Evolutionary conservation across 2,888 invertebrate genomes (phyloP).

Genomic region (Listrodromus nycthemerus): DNA sequence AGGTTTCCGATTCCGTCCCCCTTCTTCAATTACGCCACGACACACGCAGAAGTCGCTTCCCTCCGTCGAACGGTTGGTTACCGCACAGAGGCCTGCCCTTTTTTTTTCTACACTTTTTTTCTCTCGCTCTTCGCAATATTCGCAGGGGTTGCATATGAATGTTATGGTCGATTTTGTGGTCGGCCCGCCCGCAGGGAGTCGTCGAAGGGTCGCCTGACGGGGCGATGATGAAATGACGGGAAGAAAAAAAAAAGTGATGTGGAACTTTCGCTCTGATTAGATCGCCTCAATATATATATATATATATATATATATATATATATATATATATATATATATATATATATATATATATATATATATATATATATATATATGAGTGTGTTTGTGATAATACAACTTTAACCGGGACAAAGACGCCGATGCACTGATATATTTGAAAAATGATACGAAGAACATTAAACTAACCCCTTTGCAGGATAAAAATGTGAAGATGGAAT

Average conservation of each 20-base stretch:
- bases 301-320: background rate
- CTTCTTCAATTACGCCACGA: constrained; percentile 78
- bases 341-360: too few relatives aligned
- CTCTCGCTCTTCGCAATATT: constrained; percentile 53
- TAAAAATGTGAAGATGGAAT: background rate
- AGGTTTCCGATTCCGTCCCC: constrained; percentile 64
- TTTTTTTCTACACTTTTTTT: constrained; percentile 63
- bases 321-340: too few relatives aligned
- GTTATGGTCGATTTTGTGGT: constrained; percentile 78
- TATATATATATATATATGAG: too few relatives aligned
- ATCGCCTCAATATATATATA: constrained; percentile 22
- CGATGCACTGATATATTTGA: background rate
- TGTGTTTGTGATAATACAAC: too few relatives aligned
- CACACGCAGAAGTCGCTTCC: constrained; percentile 71
- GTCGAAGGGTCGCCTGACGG: constrained; percentile 33
- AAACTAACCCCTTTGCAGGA: background rate
- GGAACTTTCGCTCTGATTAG: constrained; percentile 37
- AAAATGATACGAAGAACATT: constrained; percentile 16
- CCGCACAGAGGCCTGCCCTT: constrained; percentile 74
- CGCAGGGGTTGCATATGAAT: constrained; percentile 77
- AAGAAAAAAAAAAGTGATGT: constrained; percentile 60
- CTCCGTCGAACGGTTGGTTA: constrained; percentile 77
- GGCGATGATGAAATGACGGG: constrained; percentile 52
- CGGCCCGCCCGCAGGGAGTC: constrained; percentile 66
- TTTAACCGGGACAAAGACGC: constrained; percentile 26